Conservation (phyloP, 2,888 invertebrate genomes). For the Epicampocera succincta region DNA sequence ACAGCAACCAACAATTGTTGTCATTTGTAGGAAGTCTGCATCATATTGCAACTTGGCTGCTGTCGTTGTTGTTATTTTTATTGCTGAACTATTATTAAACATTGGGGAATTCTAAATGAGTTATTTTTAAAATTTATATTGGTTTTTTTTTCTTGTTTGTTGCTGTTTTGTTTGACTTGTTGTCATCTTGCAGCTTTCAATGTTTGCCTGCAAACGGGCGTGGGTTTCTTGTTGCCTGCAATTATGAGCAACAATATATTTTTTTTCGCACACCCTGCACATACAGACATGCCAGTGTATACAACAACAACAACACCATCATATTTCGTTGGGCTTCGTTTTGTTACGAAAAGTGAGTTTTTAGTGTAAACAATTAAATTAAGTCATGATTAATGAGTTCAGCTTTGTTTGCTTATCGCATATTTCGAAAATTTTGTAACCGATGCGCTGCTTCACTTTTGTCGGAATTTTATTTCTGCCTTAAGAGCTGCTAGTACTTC, state of each 20-base stretch:
- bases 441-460: constrained; percentile 4
- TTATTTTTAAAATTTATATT: constrained; percentile 62
- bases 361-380: constrained; percentile 68
- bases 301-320: constrained; percentile 7
- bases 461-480: background rate
- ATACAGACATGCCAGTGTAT: no score
- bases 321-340: constrained; percentile 7
- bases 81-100: constrained; percentile 61
- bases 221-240: constrained; percentile 58
- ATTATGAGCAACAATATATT: constrained; percentile 21
- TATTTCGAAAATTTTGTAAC: constrained; percentile 43
- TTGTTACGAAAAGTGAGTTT: constrained; percentile 45
- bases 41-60: constrained; percentile 35
- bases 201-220: constrained; percentile 44
- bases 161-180: constrained; percentile 7
- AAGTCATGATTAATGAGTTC: constrained; percentile 65
- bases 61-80: constrained; percentile 1
- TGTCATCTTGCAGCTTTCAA: constrained; percentile 33
- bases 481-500: no score
- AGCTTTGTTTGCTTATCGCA: constrained; percentile 40
- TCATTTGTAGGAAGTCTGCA: constrained; percentile 37
- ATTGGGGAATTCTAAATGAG: constrained; percentile 69
- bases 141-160: constrained; percentile 9
- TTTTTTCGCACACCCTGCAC: constrained; percentile 1
- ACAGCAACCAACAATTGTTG: constrained; percentile 39